Percentiles rank a stretch among this genome's conserved stretches.
Conservation (phyloP, 2,113 vertebrate genomes). For the Melanocharis versteri region DNA sequence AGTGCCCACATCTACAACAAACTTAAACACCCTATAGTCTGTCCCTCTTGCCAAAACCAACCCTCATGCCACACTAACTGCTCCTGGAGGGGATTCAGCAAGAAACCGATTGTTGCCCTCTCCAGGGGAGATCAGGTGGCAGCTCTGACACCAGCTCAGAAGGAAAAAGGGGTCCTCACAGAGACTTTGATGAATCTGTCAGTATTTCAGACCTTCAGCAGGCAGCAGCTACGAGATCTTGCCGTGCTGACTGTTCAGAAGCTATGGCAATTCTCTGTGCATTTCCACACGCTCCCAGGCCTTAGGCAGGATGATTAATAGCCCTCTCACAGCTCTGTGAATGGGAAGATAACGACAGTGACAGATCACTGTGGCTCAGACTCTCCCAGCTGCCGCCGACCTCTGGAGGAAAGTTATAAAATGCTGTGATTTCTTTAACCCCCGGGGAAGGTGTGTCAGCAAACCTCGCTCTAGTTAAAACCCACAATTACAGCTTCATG, state of each 20-base stretch:
- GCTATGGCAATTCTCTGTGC: not conserved
- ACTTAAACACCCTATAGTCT: rapidly evolving
- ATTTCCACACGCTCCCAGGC: not conserved
- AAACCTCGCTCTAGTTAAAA: not conserved
- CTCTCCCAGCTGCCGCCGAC: rapidly evolving
- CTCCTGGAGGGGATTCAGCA: not conserved
- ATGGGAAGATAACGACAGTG: not conserved
- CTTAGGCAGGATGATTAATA: not conserved
- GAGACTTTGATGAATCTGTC: not conserved
- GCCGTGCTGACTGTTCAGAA: not conserved
- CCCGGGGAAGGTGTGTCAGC: not conserved
- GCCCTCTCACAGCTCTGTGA: not conserved
- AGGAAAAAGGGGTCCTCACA: not conserved
- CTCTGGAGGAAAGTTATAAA: not conserved
- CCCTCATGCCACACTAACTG: not conserved
- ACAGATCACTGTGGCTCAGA: not conserved
- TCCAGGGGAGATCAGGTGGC: not conserved
- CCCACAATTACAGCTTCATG: not conserved
- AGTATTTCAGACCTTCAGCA: not conserved
- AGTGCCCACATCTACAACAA: not conserved
- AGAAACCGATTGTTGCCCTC: not conserved
- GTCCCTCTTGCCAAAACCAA: not conserved
- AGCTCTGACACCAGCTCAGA: not conserved
- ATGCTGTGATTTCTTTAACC: not conserved
- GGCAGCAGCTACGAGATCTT: not conserved